These are phyloP conservation scores for Kryptopterus vitreolus DNA, from an alignment of 2,797 vertebrate genomes.

Conservation along the genomic window DNA sequence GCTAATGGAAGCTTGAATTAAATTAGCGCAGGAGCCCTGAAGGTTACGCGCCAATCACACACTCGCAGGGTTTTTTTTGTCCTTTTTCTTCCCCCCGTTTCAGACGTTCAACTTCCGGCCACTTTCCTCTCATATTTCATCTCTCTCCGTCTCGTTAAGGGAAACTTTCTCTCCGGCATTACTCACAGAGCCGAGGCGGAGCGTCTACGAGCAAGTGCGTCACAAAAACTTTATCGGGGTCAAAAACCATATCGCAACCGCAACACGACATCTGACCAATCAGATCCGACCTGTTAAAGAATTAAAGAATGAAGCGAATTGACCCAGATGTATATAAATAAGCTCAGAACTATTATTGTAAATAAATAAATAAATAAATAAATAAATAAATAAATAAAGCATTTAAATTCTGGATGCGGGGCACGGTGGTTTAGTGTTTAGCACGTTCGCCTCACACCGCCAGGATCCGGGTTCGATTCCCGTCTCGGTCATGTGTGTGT, in stretches of 20 bases:
- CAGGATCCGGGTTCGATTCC: no score
- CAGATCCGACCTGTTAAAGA: not conserved
- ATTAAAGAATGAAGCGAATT: not conserved
- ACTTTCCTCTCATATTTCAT: not conserved
- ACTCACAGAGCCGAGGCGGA: not conserved
- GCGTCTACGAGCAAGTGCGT: not conserved
- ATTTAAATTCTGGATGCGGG: no score
- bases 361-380: no score
- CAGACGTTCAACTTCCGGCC: not conserved
- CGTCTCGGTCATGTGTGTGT: no score
- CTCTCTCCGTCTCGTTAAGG: not conserved
- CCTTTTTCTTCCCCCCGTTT: no score
- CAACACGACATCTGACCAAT: not conserved
- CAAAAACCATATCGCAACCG: not conserved
- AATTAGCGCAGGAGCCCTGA: slow-evolving; percentile 18
- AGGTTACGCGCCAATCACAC: slow-evolving; percentile 37
- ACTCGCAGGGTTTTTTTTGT: slow-evolving; percentile 1
- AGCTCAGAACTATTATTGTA: no score
- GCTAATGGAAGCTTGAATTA: slow-evolving; percentile 38
- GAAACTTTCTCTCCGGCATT: not conserved
- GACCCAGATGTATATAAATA: not conserved
- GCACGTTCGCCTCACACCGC: no score
- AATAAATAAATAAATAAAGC: no score
- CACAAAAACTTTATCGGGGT: not conserved
- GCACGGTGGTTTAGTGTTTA: no score